Conservation (phyloP, 2,113 vertebrate species). For the Engystomops pustulosus region DNA sequence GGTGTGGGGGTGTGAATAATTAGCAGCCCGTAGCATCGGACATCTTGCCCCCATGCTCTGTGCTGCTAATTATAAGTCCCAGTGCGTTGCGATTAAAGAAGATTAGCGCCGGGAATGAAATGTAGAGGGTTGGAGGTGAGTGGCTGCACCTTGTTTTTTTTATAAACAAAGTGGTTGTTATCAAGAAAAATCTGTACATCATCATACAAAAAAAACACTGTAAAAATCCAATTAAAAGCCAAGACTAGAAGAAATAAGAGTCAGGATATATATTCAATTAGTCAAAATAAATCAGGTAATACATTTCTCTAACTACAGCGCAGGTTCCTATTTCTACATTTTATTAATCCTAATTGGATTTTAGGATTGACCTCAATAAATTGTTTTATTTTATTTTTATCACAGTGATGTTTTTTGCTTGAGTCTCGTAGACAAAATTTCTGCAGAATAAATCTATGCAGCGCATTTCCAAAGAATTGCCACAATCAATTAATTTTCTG, state of each 20-base stretch:
- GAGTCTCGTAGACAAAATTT: neutral
- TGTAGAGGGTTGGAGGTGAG: too few relatives aligned
- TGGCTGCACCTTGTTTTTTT: too few relatives aligned
- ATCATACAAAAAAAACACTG: too few relatives aligned
- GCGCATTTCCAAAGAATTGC: conserved; percentile 9
- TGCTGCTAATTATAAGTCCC: too few relatives aligned
- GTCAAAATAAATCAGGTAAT: neutral
- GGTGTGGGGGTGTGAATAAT: too few relatives aligned
- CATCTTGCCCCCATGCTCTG: too few relatives aligned
- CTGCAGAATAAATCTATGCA: neutral
- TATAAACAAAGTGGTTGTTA: too few relatives aligned
- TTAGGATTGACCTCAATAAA: neutral
- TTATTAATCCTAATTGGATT: neutral
- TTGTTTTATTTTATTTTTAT: neutral
- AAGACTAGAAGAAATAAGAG: neutral
- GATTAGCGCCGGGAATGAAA: too few relatives aligned
- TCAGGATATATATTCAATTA: neutral
- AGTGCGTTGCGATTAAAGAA: too few relatives aligned
- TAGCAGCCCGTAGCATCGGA: too few relatives aligned
- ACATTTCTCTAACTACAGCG: neutral
- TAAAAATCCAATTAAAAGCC: neutral
- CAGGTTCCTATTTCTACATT: neutral
- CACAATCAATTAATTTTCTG: conserved; percentile 32
- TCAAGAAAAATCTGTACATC: too few relatives aligned
- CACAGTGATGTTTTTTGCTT: neutral